Percentiles rank a stretch among this genome's conserved stretches.
These are phyloP conservation scores for Gastrophysa polygoni DNA, from an alignment of 2,888 invertebrate genomes.

Conservation along the genomic window DNA sequence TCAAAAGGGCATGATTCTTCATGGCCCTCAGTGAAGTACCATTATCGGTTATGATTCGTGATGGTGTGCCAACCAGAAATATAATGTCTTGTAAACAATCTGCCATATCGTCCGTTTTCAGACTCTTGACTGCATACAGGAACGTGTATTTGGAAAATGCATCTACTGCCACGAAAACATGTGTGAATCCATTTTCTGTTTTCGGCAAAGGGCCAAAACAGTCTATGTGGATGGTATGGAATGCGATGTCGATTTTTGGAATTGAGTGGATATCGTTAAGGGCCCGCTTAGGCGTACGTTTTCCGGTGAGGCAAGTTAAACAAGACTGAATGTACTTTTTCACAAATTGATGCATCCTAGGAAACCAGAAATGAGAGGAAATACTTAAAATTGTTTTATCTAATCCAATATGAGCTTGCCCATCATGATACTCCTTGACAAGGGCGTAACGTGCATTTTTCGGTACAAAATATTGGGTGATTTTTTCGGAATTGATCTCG, in stretches of 20 bases:
- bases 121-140: neutral
- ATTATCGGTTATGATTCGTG: no score
- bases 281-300: neutral
- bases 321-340: neutral
- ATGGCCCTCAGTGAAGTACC: no score
- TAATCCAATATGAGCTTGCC: neutral
- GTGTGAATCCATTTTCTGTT: conserved; percentile 1
- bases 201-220: conserved; percentile 1
- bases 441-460: neutral
- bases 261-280: no score
- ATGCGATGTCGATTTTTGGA: no score
- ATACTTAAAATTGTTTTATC: neutral
- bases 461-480: conserved; percentile 9
- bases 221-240: neutral
- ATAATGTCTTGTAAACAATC: neutral
- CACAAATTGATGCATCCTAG: neutral
- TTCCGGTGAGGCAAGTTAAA: neutral
- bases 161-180: conserved; percentile 9
- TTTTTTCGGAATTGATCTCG: conserved; percentile 8
- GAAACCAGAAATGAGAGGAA: neutral
- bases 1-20: no score
- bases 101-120: conserved; percentile 5
- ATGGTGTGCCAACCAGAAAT: neutral
- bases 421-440: neutral
- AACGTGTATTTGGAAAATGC: neutral